phyloP scores from a whole-genome alignment of 92 coral and sea anemone species.

The Virgularia gustaviana region DNA sequence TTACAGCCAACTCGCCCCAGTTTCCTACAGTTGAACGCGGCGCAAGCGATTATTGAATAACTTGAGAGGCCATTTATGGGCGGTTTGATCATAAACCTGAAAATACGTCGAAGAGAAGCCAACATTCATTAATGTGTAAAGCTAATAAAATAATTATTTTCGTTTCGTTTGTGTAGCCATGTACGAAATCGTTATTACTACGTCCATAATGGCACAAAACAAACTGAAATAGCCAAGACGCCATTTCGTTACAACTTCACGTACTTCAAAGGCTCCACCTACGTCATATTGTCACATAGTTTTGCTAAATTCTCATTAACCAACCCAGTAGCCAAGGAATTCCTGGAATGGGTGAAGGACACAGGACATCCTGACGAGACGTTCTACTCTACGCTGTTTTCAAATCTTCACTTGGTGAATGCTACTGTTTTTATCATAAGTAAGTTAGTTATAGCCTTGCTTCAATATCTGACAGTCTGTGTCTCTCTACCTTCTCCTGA shows the following conservation, averaged over 20 bases:
- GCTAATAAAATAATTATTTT: background rate
- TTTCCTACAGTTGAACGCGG: slow-evolving; percentile 6
- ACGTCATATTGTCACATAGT: slow-evolving; percentile 44
- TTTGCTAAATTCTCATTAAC: slow-evolving; percentile 43
- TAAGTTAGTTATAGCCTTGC: no score
- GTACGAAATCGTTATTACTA: background rate
- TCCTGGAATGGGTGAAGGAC: slow-evolving; percentile 45
- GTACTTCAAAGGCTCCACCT: slow-evolving; percentile 51
- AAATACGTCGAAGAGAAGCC: slow-evolving; percentile 28
- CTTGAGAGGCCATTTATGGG: no score
- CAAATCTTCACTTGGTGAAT: no score
- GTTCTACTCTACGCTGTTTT: slow-evolving; percentile 44
- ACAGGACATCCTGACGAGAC: slow-evolving; percentile 46
- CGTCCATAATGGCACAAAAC: slow-evolving; percentile 8
- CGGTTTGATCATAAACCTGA: no score
- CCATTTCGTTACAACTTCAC: slow-evolving; percentile 30
- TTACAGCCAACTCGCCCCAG: no score
- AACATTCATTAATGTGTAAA: background rate
- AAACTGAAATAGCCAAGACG: background rate
- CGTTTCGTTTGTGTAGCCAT: background rate
- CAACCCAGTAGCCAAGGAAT: slow-evolving; percentile 38
- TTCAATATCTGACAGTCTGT: no score
- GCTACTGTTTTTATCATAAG: no score
- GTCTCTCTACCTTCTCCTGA: no score
- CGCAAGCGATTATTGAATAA: no score